Evolutionary conservation across 2,888 invertebrate genomes (phyloP).

Genomic region (Heliconius cydno): DNA sequence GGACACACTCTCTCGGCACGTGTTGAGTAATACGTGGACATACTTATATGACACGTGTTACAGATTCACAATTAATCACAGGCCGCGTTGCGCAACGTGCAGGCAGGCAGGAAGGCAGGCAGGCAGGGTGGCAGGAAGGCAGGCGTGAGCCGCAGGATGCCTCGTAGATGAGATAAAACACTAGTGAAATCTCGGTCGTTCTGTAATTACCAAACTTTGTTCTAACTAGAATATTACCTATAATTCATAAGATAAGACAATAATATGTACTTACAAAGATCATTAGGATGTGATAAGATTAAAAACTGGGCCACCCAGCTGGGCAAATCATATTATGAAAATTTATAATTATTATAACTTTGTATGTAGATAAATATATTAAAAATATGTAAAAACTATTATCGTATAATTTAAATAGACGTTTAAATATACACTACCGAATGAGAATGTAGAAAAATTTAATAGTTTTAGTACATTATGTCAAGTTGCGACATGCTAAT

Average conservation of each 20-base stretch:
- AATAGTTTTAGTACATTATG: neutral
- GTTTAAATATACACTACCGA: neutral
- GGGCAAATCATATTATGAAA: neutral
- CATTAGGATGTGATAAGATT: constrained; percentile 12
- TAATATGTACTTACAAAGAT: constrained; percentile 11
- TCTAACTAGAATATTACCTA: neutral
- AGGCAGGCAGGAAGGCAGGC: too few species aligned
- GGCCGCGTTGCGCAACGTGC: neutral
- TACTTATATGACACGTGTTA: constrained; percentile 10
- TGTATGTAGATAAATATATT: neutral
- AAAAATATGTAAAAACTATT: neutral
- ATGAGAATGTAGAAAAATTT: neutral
- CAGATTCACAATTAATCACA: constrained; percentile 15
- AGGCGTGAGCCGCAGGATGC: neutral
- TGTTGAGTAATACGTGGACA: constrained; percentile 13
- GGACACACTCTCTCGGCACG: neutral
- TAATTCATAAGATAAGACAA: constrained; percentile 16
- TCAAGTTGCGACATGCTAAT: neutral
- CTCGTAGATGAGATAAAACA: neutral
- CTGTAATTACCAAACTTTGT: constrained; percentile 5
- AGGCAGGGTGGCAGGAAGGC: too few species aligned
- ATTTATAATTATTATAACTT: constrained; percentile 7
- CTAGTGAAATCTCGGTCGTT: constrained; percentile 17
- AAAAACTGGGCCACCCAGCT: neutral
- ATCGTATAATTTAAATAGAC: neutral